Base-by-base conservation (phyloP, 1,140 invertebrate genomes). In the Xylocopa sonorina region DNA sequence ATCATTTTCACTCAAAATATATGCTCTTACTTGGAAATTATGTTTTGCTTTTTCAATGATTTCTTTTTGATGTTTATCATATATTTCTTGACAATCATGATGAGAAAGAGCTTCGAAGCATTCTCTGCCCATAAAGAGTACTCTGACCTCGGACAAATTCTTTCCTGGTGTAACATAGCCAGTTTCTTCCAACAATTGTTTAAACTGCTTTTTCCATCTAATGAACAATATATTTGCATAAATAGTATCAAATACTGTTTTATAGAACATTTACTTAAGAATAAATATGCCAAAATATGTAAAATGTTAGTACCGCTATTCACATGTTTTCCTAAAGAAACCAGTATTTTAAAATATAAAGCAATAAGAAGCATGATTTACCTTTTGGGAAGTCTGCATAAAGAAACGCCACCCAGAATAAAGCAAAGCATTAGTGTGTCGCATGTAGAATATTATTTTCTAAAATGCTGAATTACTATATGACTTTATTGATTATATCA, bases 101-200 rank as follows among this genome's bases (percentile, higher is more conserved):
- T 98, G 97, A 0, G 97, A 96, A 32, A 99, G 93, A 1, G 96
- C 96, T 92, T 98, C 98, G 91, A 98, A 99, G 89, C 98, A 99
- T 90, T 99, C 98, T 41, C 98, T 95, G 0, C 98, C 98, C 95
- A 99, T 97, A 89, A 99, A 98, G 51, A 98, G 94, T 10, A 99
- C 97, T 82, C 97, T 94, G 43, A 99, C 97, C 93, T 99, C 98
- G 5, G 96, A 96, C 71, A 99, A 93, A 85, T 96, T 95, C 93
- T 99, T 98, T 7, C 98, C 98, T 14, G 98, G 98, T 18, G 96
- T 97, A 29, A 99, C 97, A 90, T 98, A 98, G 0, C 97, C 97
- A 3, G 98, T 98, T 92, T 99, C 98, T 90, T 98, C 97, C 74
- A 99, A 93, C 38, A 99, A 93, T 88, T 97, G 96, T 89, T 98